Evolutionary conservation across 2,797 vertebrate genomes (phyloP).

Genomic region (Acropternis orthonyx): DNA sequence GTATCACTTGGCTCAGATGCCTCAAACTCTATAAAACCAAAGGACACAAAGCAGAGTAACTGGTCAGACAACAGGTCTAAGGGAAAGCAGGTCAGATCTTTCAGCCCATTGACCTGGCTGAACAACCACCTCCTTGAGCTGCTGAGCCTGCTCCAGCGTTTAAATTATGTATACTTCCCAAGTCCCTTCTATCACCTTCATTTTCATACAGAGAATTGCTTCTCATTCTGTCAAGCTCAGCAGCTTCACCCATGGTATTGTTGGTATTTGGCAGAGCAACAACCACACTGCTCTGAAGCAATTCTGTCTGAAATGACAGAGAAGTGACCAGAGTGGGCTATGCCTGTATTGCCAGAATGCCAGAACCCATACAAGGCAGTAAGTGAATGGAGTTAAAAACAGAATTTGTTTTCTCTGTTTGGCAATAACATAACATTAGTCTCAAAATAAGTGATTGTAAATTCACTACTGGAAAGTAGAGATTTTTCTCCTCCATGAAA

Average conservation of each 20-base stretch:
- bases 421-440: background rate
- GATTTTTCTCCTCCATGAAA: background rate
- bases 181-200: background rate
- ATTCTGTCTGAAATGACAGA: background rate
- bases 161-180: background rate
- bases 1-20: background rate
- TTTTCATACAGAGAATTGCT: background rate
- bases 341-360: background rate
- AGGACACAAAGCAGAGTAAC: background rate
- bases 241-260: background rate
- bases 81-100: background rate
- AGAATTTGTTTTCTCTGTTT: background rate
- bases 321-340: background rate
- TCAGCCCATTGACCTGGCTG: background rate
- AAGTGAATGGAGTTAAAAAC: background rate
- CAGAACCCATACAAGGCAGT: background rate
- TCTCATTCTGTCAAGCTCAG: background rate
- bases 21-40: background rate
- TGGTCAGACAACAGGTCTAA: background rate
- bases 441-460: background rate
- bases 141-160: background rate
- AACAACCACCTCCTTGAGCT: background rate
- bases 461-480: background rate
- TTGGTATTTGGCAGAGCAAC: background rate
- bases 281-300: background rate